These are phyloP conservation scores for Nebria ingens DNA, from an alignment of 1,140 invertebrate species.

Conservation along the genomic window DNA sequence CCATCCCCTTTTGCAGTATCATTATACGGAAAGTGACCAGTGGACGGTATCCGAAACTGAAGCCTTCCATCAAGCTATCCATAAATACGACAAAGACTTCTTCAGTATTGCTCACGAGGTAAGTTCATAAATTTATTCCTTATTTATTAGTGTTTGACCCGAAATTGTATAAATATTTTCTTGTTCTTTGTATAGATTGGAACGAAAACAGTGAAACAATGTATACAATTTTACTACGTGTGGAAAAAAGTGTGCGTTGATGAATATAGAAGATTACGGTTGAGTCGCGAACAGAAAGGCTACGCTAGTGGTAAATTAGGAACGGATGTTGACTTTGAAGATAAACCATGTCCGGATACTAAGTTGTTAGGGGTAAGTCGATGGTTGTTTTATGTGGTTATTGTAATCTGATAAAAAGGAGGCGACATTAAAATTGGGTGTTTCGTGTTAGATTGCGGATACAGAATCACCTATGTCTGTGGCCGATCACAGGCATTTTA, in stretches of 20 bases:
- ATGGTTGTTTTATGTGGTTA: too few species aligned
- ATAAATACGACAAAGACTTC: conserved; percentile 92
- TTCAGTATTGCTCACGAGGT: conserved; percentile 77
- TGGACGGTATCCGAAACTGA: conserved; percentile 85
- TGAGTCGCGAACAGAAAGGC: conserved; percentile 22
- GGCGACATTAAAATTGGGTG: neutral
- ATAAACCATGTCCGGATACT: conserved; percentile 29
- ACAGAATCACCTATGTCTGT: conserved; percentile 30
- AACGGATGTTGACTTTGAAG: conserved; percentile 24
- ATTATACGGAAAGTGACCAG: conserved; percentile 61
- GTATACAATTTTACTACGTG: conserved; percentile 95
- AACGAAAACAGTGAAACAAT: conserved; percentile 85
- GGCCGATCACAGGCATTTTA: conserved; percentile 30
- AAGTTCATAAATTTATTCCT: conserved; percentile 21
- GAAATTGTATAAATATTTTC: neutral
- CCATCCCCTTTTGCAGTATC: conserved; percentile 61
- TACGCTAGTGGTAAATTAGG: conserved; percentile 16
- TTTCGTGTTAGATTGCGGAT: conserved; percentile 31
- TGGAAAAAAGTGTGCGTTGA: conserved; percentile 95
- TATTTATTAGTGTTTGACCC: neutral
- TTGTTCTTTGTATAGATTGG: conserved; percentile 45
- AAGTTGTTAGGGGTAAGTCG: conserved; percentile 31
- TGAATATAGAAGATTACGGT: conserved; percentile 59
- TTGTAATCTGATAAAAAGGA: neutral
- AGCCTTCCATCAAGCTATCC: conserved; percentile 74